Base-by-base conservation (phyloP, 2,888 invertebrate genomes). In the Cybosia mesomella region DNA sequence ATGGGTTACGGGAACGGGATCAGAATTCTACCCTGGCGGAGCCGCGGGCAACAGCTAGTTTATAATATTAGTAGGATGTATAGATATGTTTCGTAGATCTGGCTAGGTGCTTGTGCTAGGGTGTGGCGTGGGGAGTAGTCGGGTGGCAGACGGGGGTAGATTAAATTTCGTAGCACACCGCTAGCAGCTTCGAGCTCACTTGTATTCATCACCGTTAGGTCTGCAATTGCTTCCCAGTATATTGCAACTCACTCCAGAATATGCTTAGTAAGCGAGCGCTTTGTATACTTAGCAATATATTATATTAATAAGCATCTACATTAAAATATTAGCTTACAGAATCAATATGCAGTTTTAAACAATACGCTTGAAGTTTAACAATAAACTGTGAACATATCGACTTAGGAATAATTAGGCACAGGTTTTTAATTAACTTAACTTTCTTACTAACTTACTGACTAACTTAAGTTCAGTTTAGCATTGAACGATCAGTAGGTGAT, bases 111-210 rank as follows among this genome's bases (percentile, higher is more conserved):
- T 82, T 80, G 73, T 75, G 71, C 67, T 72, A 67, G 67, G 73
- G 68, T 74, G 84, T 28, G 58, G 36, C 36, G 81, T 75, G 64
- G 82, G 74, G 77, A 78, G 86, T 81, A 58, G 86, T 81, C 58
- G 74, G 92, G 92, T 75, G 92, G 92, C 82, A 92, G 93, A 92
- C 92, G 83, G 92, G 91, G 92, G 92, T 88, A 93, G 93, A 94
- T 94, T 94, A 92, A 92, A 94, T 94, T 93, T 93, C 91, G 91
- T 90, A 89, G 90, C 87, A 85, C 88, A 88, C 87, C 85, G 85
- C 89, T 86, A 83, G 85, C 83, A 85, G 90, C 89, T 88, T 88
- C 88, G 80, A 88, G 89, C 89, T 87, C 84, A 87, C 88, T 87
- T 86, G 88, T 93, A 91, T 92, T 93, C 92, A 93, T 92, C 92